Percentiles rank a stretch among this genome's conserved stretches.
phyloP scores from a whole-genome alignment of 1,140 invertebrate species.

The Lasioglossum albipes region DNA sequence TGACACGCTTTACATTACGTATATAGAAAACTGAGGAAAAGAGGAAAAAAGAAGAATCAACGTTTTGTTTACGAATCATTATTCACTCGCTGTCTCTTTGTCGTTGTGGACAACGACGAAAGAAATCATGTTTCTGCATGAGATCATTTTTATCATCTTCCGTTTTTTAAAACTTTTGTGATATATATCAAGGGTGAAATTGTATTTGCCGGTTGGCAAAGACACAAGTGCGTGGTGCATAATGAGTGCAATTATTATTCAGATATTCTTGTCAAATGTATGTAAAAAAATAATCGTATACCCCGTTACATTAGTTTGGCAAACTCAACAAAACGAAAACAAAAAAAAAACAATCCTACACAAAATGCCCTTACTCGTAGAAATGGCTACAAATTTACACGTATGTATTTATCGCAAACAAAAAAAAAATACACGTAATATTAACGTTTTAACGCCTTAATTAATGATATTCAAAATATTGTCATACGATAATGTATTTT shows the following conservation, averaged over 20 bases:
- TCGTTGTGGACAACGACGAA: conserved; percentile 12
- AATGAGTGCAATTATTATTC: conserved; percentile 58
- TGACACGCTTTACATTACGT: conserved; percentile 4
- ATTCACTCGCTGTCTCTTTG: conserved; percentile 3
- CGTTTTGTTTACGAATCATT: conserved; percentile 28
- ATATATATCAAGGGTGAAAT: conserved; percentile 45
- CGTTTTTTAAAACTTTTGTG: conserved; percentile 55
- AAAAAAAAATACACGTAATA: conserved; percentile 24
- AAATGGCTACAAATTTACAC: conserved; percentile 20
- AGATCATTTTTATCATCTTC: conserved; percentile 44
- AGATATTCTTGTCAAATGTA: conserved; percentile 57
- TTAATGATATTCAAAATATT: conserved; percentile 35
- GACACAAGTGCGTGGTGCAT: conserved; percentile 44
- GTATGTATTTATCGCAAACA: conserved; percentile 39
- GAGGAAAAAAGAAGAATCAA: conserved; percentile 19
- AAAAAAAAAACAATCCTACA: conserved; percentile 5
- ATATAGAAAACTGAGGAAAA: not conserved
- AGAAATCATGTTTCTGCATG: conserved; percentile 31
- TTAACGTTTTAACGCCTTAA: conserved; percentile 30
- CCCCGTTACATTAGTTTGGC: conserved; percentile 40
- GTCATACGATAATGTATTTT: conserved; percentile 40
- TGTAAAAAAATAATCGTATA: conserved; percentile 55
- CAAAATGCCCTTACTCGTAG: conserved; percentile 29
- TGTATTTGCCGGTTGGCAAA: conserved; percentile 46
- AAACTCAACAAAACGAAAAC: conserved; percentile 3